Evolutionary conservation across 2,113 vertebrate species (phyloP), one percentile per base, ranked within the genome.

Genomic region (Tenrec ecaudatus): DNA sequence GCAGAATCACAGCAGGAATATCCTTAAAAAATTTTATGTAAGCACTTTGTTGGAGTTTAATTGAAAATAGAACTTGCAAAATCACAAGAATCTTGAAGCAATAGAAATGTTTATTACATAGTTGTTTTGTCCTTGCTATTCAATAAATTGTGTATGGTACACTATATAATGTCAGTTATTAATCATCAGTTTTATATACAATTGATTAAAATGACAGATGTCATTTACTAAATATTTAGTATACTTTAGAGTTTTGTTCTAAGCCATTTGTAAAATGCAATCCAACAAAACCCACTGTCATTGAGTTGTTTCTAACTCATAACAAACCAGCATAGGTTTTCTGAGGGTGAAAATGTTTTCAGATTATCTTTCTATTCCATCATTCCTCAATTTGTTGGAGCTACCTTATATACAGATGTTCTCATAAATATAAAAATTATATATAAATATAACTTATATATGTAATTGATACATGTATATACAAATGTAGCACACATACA

Each of bases 61-160:
- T 16, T 89, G 33, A 88, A 80, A 92, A 75, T 75, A 85, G 75
- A 84, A 5, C 53, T 86, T 94, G 17, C 2, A 80, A 77, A 85
- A 20, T 33, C n/a, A 60, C 60, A 93, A 77, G 6, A 1, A 86
- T 77, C 33, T 80, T 89, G 47, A 90, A 88, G 90, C 91, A 89
- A 82, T 53, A 31, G 15, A 76, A 87, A 90, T 33, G 12, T 53
- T 53, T 22, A 79, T 87, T 53, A 7, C 6, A 89, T 10, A 58
- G 5, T 83, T 92, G 81, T 11, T 87, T 4, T 62, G 4, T 20
- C 20, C 12, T 40, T 86, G 53, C 80, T 75, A 38, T 27, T 83
- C 86, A 53, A 77, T 91, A 88, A 43, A 76, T 76, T 10, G 76
- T 53, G 5, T 9, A 6, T 78, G 1, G 31, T 64, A 47, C 2